phyloP scores from a whole-genome alignment of 2,888 invertebrate genomes.

The Luperina testacea region DNA sequence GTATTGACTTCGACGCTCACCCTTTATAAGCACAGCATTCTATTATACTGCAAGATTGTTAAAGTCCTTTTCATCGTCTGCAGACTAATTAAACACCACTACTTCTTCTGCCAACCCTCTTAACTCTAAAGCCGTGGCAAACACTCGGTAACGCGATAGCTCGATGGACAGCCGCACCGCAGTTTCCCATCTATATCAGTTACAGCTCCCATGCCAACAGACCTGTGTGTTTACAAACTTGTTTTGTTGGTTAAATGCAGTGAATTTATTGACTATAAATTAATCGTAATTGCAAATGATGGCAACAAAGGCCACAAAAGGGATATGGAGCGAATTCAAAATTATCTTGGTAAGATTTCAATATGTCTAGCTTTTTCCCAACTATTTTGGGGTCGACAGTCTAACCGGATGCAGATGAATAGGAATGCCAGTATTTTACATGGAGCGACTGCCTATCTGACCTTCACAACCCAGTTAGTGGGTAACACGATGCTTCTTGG shows the following conservation, averaged over 20 bases:
- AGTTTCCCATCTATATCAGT: slow-evolving; percentile 70
- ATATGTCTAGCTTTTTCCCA: neutral
- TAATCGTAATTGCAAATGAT: neutral
- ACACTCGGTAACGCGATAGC: slow-evolving; percentile 52
- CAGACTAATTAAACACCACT: neutral
- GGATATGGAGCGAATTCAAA: neutral
- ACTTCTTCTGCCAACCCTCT: slow-evolving; percentile 4
- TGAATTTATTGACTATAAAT: neutral
- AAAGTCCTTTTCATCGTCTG: neutral
- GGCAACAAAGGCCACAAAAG: too few relatives aligned
- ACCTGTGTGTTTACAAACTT: slow-evolving; percentile 33
- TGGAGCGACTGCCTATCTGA: neutral
- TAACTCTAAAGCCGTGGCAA: slow-evolving; percentile 15
- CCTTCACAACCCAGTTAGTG: neutral
- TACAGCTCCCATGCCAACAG: slow-evolving; percentile 60
- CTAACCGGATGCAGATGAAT: neutral
- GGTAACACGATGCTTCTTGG: neutral
- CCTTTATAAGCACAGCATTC: neutral
- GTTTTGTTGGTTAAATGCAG: slow-evolving; percentile 41
- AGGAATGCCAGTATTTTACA: neutral
- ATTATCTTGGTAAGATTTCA: neutral
- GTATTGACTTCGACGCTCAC: neutral
- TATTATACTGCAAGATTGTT: neutral
- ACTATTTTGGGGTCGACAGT: neutral
- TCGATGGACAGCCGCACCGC: slow-evolving; percentile 40